Evolutionary conservation across 2,888 invertebrate genomes (phyloP).

Genomic region (Carterocephalus palaemon): DNA sequence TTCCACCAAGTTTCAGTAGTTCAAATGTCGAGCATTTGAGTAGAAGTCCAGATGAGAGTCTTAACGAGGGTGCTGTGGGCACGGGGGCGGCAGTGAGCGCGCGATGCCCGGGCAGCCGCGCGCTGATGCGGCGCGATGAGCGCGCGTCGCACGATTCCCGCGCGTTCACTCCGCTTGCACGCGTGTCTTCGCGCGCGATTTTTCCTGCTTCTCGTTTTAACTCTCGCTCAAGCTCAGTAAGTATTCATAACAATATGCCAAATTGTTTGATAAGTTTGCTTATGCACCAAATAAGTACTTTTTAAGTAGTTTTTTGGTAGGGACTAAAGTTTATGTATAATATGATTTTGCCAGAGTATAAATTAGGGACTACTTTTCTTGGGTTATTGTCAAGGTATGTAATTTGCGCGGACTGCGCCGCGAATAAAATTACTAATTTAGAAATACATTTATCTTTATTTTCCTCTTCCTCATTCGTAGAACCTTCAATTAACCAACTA

Average conservation of each 20-base stretch:
- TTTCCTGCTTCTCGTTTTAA: slow-evolving; percentile 46
- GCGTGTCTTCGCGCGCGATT: slow-evolving; percentile 39
- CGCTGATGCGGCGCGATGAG: slow-evolving; percentile 64
- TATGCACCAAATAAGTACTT: no score
- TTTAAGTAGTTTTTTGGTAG: no score
- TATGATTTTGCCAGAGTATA: no score
- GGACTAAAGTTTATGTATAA: no score
- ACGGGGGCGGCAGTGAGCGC: slow-evolving; percentile 50
- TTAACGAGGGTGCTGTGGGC: slow-evolving; percentile 30
- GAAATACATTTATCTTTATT: no score
- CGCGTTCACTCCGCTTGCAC: slow-evolving; percentile 39
- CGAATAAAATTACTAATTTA: no score
- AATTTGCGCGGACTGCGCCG: no score
- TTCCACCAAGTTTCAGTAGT: slow-evolving; percentile 11
- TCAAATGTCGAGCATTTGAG: slow-evolving; percentile 1
- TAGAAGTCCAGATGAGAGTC: slow-evolving; percentile 22
- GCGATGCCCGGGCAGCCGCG: slow-evolving; percentile 57
- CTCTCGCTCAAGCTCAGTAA: slow-evolving; percentile 59
- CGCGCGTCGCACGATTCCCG: slow-evolving; percentile 57
- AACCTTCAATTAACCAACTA: no score
- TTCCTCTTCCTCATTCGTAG: no score
- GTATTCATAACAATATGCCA: slow-evolving; percentile 35
- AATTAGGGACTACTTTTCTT: no score
- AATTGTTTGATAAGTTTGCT: no score
- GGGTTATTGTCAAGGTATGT: no score